These are phyloP conservation scores for Cheilosia urbana DNA, from an alignment of 2,888 invertebrate genomes.

Conservation along the genomic window DNA sequence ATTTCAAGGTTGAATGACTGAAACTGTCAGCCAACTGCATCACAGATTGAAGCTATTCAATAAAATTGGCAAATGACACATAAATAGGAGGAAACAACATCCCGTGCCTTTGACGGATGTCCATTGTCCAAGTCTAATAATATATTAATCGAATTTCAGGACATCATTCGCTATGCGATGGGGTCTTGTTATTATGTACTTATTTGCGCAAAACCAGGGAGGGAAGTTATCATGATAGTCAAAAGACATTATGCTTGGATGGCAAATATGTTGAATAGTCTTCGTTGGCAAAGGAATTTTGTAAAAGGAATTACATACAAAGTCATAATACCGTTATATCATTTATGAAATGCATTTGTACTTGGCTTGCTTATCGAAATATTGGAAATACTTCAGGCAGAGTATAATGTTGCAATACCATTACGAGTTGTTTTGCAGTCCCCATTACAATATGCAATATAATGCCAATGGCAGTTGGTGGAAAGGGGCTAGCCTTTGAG, in stretches of 20 bases:
- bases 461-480: too few relatives aligned
- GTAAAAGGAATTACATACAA: too few relatives aligned
- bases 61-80: background rate
- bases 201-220: background rate
- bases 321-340: too few relatives aligned
- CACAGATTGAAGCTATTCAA: background rate
- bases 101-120: constrained; percentile 7
- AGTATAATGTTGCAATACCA: too few relatives aligned
- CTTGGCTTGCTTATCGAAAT: too few relatives aligned
- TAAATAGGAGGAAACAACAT: constrained; percentile 2
- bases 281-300: too few relatives aligned
- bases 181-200: background rate
- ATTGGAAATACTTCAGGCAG: too few relatives aligned
- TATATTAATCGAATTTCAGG: constrained; percentile 26
- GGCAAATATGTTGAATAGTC: too few relatives aligned
- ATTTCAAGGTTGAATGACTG: background rate
- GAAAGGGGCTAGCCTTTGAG: too few relatives aligned
- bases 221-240: background rate
- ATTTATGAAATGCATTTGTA: too few relatives aligned
- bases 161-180: background rate
- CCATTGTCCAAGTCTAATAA: background rate
- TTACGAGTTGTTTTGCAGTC: too few relatives aligned
- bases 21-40: background rate
- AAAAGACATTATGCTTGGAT: background rate
- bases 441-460: too few relatives aligned